phyloP scores from a whole-genome alignment of 2,113 vertebrate genomes.

The Apaloderma vittatum region DNA sequence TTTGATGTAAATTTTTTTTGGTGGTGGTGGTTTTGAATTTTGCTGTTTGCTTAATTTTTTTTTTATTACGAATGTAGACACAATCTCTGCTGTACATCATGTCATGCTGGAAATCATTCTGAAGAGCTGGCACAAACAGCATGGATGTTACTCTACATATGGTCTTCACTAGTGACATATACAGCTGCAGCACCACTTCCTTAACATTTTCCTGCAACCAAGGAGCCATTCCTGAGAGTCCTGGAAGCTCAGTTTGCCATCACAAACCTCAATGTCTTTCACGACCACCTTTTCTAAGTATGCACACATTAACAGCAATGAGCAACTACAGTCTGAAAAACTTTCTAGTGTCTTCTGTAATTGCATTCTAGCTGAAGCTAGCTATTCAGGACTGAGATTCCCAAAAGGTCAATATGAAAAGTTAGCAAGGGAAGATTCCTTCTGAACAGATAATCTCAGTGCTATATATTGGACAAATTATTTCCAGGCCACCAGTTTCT shows the following conservation, averaged over 20 bases:
- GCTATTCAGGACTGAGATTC: background rate
- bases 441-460: background rate
- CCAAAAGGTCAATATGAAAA: background rate
- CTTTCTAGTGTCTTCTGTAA: background rate
- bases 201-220: background rate
- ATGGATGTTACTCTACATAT: background rate
- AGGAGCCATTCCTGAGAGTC: background rate
- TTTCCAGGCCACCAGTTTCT: background rate
- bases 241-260: background rate
- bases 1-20: background rate
- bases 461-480: background rate
- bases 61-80: background rate
- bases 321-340: background rate
- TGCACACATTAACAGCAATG: background rate
- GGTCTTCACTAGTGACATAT: background rate
- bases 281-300: background rate
- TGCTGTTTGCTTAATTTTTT: background rate
- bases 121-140: background rate
- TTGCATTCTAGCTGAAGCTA: background rate
- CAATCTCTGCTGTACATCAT: background rate
- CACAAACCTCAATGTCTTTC: fast-evolving
- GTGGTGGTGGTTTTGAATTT: background rate
- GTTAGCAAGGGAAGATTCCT: background rate
- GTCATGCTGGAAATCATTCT: background rate
- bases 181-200: background rate